phyloP scores from a whole-genome alignment of 2,888 invertebrate genomes.

The Chymomyza procnemis region DNA sequence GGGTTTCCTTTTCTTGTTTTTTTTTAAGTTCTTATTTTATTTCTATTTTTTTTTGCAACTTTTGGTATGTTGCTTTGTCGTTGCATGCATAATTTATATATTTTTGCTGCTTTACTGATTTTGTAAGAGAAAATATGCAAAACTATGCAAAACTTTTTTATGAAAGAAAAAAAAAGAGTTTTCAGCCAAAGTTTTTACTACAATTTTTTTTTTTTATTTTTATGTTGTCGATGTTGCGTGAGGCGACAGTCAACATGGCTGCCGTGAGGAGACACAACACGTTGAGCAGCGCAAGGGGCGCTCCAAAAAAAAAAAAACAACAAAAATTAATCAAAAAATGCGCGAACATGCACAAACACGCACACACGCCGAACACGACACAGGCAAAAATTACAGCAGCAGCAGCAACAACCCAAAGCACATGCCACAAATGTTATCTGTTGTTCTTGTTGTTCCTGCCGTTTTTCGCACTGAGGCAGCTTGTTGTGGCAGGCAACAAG shows the following conservation, averaged over 20 bases:
- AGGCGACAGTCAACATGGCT: conserved; percentile 9
- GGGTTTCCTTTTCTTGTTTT: not conserved
- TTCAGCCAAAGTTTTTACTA: conserved; percentile 30
- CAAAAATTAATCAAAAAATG: conserved; percentile 56
- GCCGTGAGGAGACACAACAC: not conserved
- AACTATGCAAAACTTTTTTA: conserved; percentile 64
- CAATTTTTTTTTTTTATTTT: conserved; percentile 4
- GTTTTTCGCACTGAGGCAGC: not conserved
- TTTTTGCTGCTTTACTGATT: conserved; percentile 48
- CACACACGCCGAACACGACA: conserved; percentile 15
- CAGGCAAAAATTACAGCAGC: conserved; percentile 7
- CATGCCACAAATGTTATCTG: too few species aligned
- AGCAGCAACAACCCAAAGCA: conserved; percentile 13
- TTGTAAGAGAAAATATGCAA: conserved; percentile 55
- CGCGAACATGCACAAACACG: conserved; percentile 38
- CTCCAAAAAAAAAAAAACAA: conserved; percentile 19
- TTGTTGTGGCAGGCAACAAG: not conserved
- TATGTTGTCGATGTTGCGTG: conserved; percentile 20
- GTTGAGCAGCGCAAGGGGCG: not conserved
- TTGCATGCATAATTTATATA: conserved; percentile 63
- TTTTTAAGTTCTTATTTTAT: not conserved
- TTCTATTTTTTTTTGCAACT: conserved; percentile 31
- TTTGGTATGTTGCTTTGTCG: conserved; percentile 35
- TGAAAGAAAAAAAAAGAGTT: conserved; percentile 10
- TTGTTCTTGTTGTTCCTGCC: not conserved